Evolutionary conservation across 2,888 invertebrate genomes (phyloP).

Genomic region (Subacronicta megacephala): DNA sequence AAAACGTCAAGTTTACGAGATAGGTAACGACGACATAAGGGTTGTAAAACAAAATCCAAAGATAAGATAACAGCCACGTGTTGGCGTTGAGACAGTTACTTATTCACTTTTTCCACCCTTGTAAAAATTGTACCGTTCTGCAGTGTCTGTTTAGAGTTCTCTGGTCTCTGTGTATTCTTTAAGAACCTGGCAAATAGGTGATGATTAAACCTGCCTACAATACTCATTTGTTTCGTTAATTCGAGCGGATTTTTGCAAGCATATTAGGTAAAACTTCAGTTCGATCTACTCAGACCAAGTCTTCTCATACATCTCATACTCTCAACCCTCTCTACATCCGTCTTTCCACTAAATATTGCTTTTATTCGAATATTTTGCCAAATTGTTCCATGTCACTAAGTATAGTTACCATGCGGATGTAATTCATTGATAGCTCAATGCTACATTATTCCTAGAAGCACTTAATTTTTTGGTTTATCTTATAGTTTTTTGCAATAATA

Average conservation of each 20-base stretch:
- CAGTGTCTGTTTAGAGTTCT: not conserved
- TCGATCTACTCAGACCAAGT: too few species aligned
- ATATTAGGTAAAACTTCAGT: too few species aligned
- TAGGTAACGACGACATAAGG: conserved; percentile 54
- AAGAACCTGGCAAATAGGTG: not conserved
- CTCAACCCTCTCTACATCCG: too few species aligned
- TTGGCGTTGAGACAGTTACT: conserved; percentile 68
- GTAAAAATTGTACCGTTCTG: conserved; percentile 24
- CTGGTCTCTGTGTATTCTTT: not conserved
- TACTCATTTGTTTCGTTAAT: too few species aligned
- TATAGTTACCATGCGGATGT: conserved; percentile 13
- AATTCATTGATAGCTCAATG: conserved; percentile 15
- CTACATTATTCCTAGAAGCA: conserved; percentile 26
- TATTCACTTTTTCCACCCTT: conserved; percentile 62
- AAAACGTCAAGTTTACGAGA: conserved; percentile 57
- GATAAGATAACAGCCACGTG: conserved; percentile 76
- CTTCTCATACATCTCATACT: too few species aligned
- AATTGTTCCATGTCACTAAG: too few species aligned
- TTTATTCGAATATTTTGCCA: too few species aligned
- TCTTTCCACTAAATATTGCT: too few species aligned
- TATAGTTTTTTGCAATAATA: conserved; percentile 43
- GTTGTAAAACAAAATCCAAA: conserved; percentile 66
- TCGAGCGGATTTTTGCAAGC: too few species aligned
- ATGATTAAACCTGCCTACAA: too few species aligned
- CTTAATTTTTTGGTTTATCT: conserved; percentile 44